Base-by-base conservation (phyloP, 2,888 invertebrate genomes). In the Allophyes oxyacanthae region DNA sequence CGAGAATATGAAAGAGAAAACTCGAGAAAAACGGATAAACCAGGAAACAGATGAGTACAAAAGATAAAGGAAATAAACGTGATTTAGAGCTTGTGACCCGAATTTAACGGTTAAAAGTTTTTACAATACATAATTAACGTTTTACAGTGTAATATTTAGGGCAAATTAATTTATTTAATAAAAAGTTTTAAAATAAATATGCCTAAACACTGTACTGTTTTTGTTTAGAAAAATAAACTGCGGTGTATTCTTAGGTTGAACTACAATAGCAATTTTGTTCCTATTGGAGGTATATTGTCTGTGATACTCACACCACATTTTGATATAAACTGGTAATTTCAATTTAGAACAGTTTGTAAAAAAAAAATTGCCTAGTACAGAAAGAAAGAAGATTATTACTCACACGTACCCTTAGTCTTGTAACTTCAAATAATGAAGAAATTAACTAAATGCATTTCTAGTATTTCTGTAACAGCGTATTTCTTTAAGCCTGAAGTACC, bases 81-180 rank as follows among this genome's bases (percentile, higher is more conserved):
- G 52, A 65, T 55, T 61, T 64, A 65, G 37, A 38, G 40, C 28
- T 50, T 15, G 30, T 36, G 52, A 58, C 70, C 58, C 38, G 37
- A 56, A 57, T 68, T 49, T 52, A 60, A 51, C 9, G 14, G n/a
- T 20, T 13, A 32, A 55, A 53, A 58, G 38, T 65, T 70, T 62
- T 70, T 44, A 54, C 49, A 61, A 57, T 57, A 69, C 49, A 64
- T 65, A 61, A 61, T 69, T 61, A 69, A 41, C 57, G 7, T 61
- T 65, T 53, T 42, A 49, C 55, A 41, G 37, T 13, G 11, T 40
- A 52, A 49, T 53, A 34, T 62, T 44, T 62, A 30, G 8, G 9
- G 6, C 8, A 44, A 32, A 38, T 36, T 13, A 28, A 20, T 41
- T 43, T 38, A 13, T 46, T 44, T 30, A 13, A 14, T n/a, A 0